phyloP scores from a whole-genome alignment of 2,888 invertebrate species.

The Hemaris fuciformis region DNA sequence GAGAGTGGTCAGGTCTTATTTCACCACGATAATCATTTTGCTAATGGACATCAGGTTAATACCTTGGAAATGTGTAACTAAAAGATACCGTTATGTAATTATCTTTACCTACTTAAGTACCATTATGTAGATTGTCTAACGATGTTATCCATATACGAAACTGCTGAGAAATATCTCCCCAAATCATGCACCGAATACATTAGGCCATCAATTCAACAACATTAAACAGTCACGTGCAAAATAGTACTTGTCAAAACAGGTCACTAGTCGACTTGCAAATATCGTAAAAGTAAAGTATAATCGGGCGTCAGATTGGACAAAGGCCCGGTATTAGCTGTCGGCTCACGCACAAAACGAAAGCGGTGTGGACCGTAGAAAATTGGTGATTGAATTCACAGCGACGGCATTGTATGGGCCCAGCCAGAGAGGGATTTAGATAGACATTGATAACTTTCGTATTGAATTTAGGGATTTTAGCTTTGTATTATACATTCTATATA shows the following conservation, averaged over 20 bases:
- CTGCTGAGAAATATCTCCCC: neutral
- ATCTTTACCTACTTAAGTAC: too few species aligned
- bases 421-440: neutral
- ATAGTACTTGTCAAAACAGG: neutral
- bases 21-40: too few species aligned
- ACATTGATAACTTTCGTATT: neutral
- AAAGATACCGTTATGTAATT: too few species aligned
- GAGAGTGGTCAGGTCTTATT: too few species aligned
- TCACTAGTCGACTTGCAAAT: neutral
- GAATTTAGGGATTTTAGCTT: neutral
- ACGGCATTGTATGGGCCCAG: neutral
- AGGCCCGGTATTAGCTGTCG: conserved; percentile 6
- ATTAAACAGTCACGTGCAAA: neutral
- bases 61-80: too few species aligned
- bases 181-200: neutral
- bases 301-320: conserved; percentile 14
- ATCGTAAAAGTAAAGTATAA: conserved; percentile 10
- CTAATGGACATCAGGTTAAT: too few species aligned
- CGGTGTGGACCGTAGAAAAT: conserved; percentile 10
- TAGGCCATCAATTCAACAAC: neutral
- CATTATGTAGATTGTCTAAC: too few species aligned
- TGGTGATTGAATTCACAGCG: conserved; percentile 14
- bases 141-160: neutral
- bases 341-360: conserved; percentile 13
- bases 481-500: too few species aligned